Evolutionary conservation across 1,140 invertebrate genomes (phyloP), one percentile per base, ranked within the genome.

Genomic region (Macrocentrus cingulum): DNA sequence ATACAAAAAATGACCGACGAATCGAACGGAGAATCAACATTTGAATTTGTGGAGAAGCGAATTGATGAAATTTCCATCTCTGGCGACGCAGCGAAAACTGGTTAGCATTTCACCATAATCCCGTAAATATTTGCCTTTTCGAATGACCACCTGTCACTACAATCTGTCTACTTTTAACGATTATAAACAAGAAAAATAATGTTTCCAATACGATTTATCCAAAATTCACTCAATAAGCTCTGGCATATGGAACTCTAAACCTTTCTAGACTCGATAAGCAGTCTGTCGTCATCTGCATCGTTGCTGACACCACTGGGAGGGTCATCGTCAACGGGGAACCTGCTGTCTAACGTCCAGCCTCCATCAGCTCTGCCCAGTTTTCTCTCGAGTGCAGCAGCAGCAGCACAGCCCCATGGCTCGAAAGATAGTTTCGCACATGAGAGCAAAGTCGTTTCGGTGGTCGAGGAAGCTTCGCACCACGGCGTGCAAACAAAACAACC

Each of bases 1-100:
- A 22, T 9, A 11, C n/a, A 45, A 32, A 32, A n/a, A n/a, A 78
- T 77, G 75, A 76, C 71, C 4, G 81, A 83, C 60, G 81, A 82
- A 67, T 80, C 76, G 1, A 82, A 81, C 61, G 80, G 80, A 29
- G 81, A 83, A 68, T 81, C 79, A 1, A 80, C 80, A 6, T 82
- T 83, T 61, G 81, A 83, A 71, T 82, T 83, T 69, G 75, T 83
- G 0, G 80, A 81, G 48, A 75, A 72, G 51, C 76, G 72, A 54
- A 37, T 66, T 1, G 76, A 77, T 8, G 74, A 79, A 13, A 52
- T 62, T 13, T 54, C 71, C 15, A 41, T 63, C 44, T 63, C 67
- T 29, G 70, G 66, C 54, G 69, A 77, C 53, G 59, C 67, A n/a
- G 41, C 37, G 8, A 73, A 72, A 60, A 62, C 65, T 70, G 76